phyloP scores from a whole-genome alignment of 2,888 invertebrate species.

The Venustoraphidia nigricollis region DNA sequence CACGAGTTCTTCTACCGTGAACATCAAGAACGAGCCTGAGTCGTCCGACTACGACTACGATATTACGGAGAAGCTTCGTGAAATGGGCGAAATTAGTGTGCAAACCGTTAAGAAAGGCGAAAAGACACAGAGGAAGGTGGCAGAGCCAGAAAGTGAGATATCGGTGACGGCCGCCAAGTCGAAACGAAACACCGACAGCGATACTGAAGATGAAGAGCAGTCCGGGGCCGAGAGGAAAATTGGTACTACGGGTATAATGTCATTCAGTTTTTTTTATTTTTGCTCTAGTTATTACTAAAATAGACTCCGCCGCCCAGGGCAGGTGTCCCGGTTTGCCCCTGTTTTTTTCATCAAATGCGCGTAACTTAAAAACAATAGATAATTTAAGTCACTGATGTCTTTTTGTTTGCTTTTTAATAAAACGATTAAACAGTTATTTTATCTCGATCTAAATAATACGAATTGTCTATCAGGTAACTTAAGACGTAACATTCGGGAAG shows the following conservation, averaged over 20 bases:
- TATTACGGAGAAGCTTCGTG: conserved; percentile 43
- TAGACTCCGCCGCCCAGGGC: no score
- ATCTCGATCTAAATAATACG: no score
- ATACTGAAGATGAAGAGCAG: conserved; percentile 20
- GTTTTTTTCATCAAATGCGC: no score
- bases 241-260: no score
- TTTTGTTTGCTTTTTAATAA: no score
- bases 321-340: no score
- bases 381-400: no score
- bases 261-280: no score
- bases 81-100: conserved; percentile 41
- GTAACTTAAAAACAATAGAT: no score
- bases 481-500: conserved; percentile 79
- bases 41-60: conserved; percentile 34
- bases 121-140: conserved; percentile 22
- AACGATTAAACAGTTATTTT: no score
- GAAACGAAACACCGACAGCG: conserved; percentile 21
- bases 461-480: conserved; percentile 35
- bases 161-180: conserved; percentile 46
- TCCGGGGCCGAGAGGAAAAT: conserved; percentile 19
- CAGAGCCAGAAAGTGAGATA: conserved; percentile 54
- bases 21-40: neutral
- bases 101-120: conserved; percentile 24
- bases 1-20: neutral
- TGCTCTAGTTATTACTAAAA: no score